phyloP scores from a whole-genome alignment of 2,888 invertebrate genomes.

The Acanthococcus lagerstroemiae region DNA sequence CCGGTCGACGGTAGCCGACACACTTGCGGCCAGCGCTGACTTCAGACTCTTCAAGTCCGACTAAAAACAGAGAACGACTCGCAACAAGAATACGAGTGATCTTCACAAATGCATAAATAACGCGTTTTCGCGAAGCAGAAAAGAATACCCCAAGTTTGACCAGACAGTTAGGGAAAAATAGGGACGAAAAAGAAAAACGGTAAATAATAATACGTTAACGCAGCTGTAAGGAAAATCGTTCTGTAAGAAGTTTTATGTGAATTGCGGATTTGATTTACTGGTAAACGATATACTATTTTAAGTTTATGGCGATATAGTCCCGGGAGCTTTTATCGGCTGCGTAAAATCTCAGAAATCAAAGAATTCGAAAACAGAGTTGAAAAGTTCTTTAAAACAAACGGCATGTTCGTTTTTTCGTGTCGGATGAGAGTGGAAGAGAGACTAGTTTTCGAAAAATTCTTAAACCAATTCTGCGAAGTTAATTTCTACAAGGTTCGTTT shows the following conservation, averaged over 20 bases:
- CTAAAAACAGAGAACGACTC: too few species aligned
- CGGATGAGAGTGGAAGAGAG: not conserved
- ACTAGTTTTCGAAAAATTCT: not conserved
- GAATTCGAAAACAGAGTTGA: not conserved
- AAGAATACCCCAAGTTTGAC: too few species aligned
- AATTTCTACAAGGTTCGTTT: not conserved
- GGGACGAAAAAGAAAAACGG: too few species aligned
- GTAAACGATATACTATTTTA: conserved; percentile 9
- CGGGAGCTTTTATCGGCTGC: not conserved
- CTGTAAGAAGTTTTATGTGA: conserved; percentile 3
- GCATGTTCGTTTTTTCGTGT: not conserved
- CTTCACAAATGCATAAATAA: too few species aligned
- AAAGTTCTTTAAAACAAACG: not conserved
- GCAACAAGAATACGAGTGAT: too few species aligned
- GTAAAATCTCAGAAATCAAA: not conserved
- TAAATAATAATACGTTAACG: too few species aligned
- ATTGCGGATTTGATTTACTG: conserved; percentile 4
- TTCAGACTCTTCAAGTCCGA: too few species aligned
- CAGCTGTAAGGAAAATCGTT: too few species aligned
- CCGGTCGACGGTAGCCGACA: too few species aligned
- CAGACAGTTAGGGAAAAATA: too few species aligned
- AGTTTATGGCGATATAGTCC: conserved; percentile 4
- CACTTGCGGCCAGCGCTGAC: too few species aligned
- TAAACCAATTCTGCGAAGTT: not conserved
- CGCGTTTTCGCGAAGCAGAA: too few species aligned